phyloP scores from a whole-genome alignment of 1,140 invertebrate genomes.

The Heliconius nattereri region DNA sequence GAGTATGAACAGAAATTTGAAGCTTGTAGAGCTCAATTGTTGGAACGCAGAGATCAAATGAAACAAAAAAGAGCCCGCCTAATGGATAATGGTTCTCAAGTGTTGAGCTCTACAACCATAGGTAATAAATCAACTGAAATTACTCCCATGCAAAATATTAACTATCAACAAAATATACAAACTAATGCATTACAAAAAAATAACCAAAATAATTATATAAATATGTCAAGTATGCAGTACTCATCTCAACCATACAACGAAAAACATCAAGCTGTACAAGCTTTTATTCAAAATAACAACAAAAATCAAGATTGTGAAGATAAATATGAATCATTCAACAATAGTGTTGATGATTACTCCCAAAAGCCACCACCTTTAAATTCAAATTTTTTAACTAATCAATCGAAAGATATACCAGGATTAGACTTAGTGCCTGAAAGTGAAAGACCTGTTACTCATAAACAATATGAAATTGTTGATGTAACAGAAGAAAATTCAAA shows the following conservation, averaged over 20 bases:
- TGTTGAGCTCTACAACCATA: constrained; percentile 37
- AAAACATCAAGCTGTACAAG: constrained; percentile 17
- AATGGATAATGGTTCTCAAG: constrained; percentile 44
- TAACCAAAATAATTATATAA: constrained; percentile 38
- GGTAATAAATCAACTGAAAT: constrained; percentile 43
- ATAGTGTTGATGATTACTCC: constrained; percentile 6
- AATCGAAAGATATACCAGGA: constrained; percentile 83
- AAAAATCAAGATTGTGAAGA: constrained; percentile 51
- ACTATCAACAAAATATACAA: constrained; percentile 37
- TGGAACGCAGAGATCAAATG: constrained; percentile 90
- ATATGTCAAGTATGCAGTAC: constrained; percentile 42
- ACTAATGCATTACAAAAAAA: constrained; percentile 29
- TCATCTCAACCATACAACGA: constrained; percentile 39
- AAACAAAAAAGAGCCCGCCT: constrained; percentile 83
- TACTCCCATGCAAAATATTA: constrained; percentile 45
- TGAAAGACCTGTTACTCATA: constrained; percentile 46
- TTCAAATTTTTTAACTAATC: constrained; percentile 57
- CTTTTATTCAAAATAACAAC: constrained; percentile 51
- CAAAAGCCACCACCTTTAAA: constrained; percentile 26
- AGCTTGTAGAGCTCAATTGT: constrained; percentile 87
- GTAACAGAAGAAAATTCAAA: constrained; percentile 60
- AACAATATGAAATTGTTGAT: constrained; percentile 61
- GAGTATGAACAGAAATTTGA: constrained; percentile 93
- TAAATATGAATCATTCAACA: constrained; percentile 54
- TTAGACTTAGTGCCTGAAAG: constrained; percentile 83